Base-by-base conservation (phyloP, 2,888 invertebrate genomes). In the Sisyra terminalis region DNA sequence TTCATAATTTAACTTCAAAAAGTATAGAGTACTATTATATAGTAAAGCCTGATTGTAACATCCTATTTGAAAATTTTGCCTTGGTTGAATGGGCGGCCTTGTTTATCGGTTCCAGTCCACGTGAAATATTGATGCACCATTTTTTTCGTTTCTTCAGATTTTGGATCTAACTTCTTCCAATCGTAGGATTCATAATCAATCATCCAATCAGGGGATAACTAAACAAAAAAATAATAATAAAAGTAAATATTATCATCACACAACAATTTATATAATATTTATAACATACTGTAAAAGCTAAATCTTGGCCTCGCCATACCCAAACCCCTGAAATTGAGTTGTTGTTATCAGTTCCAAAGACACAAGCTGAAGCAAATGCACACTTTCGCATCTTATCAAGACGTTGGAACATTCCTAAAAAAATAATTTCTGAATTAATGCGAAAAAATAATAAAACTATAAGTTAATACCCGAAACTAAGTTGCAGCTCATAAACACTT, bases 401-500 rank as follows among this genome's bases (percentile, higher is more conserved):
- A 48, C 98, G 80, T 69, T 98, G 98, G 73, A 78, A 94, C 94
- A 98, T 94, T 52, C 97, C 90, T 82, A 61, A 10, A 59, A 46
- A 44, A 14, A n/a, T 11, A 29, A 9, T 29, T 29, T 29, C 30
- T 29, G 30, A 29, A 29, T 29, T 9, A 8, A 9, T 32, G n/a
- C 32, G 5, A 24, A 5, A 7, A 24, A 24, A 3, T 7, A 24
- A 24, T 24, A 7, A 13, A n/a, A 4, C 4, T 32, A 13, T 6
- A 32, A 6, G 14, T 29, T 53, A 63, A 53, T 54, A 81, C 84
- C 90, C 48, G 85, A 76, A 59, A 98, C 93, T 45, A 98, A 78
- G 69, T 99, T 99, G 65, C 94, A 93, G 61, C 90, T 92, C 97
- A 97, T 97, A 71, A 94, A 97, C 36, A 85, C 78, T 65, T 88